These are phyloP conservation scores for Ceryle rudis DNA, from an alignment of 2,797 vertebrate species.

Conservation along the genomic window DNA sequence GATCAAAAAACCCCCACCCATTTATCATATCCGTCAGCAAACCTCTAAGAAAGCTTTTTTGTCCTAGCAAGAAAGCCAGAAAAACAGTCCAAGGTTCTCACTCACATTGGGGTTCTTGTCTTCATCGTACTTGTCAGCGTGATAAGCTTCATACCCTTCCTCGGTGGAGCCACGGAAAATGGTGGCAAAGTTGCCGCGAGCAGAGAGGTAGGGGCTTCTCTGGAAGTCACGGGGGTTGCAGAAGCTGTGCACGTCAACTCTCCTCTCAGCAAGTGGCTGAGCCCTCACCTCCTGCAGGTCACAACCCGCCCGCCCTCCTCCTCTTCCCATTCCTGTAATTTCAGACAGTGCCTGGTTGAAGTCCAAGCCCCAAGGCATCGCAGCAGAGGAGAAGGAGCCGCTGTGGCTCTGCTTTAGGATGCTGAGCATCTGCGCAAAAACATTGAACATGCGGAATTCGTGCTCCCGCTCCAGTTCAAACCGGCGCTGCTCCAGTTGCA, in stretches of 20 bases:
- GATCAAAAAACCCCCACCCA: rapidly evolving
- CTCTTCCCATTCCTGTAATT: neutral
- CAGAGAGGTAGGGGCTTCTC: slow-evolving; percentile 77
- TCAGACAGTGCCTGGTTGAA: slow-evolving; percentile 32
- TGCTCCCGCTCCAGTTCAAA: slow-evolving; percentile 85
- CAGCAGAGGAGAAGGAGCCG: neutral
- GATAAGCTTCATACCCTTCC: slow-evolving; percentile 87
- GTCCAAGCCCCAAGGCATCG: slow-evolving; percentile 21
- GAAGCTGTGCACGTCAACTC: neutral
- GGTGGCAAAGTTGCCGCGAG: slow-evolving; percentile 77
- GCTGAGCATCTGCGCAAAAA: slow-evolving; percentile 84
- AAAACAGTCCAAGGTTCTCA: neutral
- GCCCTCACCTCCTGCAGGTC: neutral
- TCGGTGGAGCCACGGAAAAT: slow-evolving; percentile 85
- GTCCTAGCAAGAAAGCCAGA: neutral
- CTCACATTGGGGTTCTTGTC: slow-evolving; percentile 91
- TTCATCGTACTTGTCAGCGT: slow-evolving; percentile 84
- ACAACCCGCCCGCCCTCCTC: neutral
- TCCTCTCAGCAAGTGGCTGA: neutral
- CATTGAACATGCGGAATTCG: slow-evolving; percentile 83
- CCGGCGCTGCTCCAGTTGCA: slow-evolving; percentile 84
- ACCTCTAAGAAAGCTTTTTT: neutral
- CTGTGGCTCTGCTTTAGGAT: slow-evolving; percentile 72
- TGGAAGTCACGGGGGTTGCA: slow-evolving; percentile 8
- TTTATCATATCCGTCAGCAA: neutral